Evolutionary conservation across 2,888 invertebrate species (phyloP).

Genomic region (Drosophila rubida): DNA sequence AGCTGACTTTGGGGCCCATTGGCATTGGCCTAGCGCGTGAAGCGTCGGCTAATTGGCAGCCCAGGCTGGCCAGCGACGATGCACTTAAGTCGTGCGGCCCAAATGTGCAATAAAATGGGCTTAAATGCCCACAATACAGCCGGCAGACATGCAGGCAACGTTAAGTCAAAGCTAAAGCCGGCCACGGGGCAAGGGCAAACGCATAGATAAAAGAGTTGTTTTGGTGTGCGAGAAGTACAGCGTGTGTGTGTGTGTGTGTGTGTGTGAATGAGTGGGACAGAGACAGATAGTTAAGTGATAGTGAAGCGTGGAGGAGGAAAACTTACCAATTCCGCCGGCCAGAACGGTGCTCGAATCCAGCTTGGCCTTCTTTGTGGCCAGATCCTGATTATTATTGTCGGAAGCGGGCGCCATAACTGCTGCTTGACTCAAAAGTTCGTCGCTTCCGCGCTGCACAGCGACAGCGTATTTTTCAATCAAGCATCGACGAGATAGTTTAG

Average conservation of each 20-base stretch:
- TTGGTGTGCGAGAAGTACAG: not conserved
- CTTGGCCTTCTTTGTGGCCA: conserved; percentile 97
- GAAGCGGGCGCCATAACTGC: conserved; percentile 97
- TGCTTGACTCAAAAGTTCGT: conserved; percentile 98
- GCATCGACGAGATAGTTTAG: conserved; percentile 17
- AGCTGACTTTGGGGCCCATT: conserved; percentile 48
- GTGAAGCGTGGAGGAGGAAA: conserved; percentile 16
- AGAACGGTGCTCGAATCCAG: conserved; percentile 85
- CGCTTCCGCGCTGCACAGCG: conserved; percentile 95
- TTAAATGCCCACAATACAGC: conserved; percentile 21
- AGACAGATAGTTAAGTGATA: not conserved
- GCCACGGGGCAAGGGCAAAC: conserved; percentile 9
- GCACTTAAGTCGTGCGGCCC: conserved; percentile 66
- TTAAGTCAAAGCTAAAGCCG: not conserved
- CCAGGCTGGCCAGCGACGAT: conserved; percentile 48
- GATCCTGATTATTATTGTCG: conserved; percentile 96
- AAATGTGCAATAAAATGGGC: conserved; percentile 55
- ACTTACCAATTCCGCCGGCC: conserved; percentile 85
- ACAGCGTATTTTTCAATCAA: conserved; percentile 10
- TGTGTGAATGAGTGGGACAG: conserved; percentile 4
- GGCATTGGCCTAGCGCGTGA: conserved; percentile 40
- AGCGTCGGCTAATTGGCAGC: conserved; percentile 55
- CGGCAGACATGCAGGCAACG: conserved; percentile 7
- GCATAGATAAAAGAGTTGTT: conserved; percentile 8
- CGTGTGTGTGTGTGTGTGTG: not conserved